Base-by-base conservation (phyloP, 2,797 vertebrate species). In the Falco peregrinus region DNA sequence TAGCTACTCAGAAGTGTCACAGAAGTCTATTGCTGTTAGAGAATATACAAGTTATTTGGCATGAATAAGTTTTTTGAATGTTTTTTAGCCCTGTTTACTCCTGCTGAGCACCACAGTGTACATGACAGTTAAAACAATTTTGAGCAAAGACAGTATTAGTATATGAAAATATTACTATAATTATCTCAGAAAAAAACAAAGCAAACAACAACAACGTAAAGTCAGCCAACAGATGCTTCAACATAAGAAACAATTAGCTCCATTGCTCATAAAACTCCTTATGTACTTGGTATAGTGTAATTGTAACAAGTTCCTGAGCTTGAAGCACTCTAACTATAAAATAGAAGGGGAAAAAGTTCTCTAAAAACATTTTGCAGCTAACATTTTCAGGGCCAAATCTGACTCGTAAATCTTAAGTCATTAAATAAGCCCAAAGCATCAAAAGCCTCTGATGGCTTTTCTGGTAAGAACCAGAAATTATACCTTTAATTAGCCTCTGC, bases 141-240 rank as follows among this genome's bases (percentile, higher is more conserved):
- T 75, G 31, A 48, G 6, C 39, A 61, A 87, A 69, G 35, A 65
- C 43, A 39, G 18, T 53, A 41, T 57, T 21, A 35, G 6, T 65
- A 61, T 35, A 35, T 33, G 5, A 16, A 85, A 90, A 61, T 65
- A 31, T 39, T 43, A 17, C 22, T 47, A 12, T 17, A 37, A 19
- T 65, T 51, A 0, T 60, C 45, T 73, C 35, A 4, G 39, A 45
- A 57, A 15, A 47, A 29, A 6, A 5, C 19, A 5, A 69, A 25
- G 4, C 7, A 63, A 59, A 10, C 4, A 57, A 18, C 5, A 60
- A 35, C 5, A 60, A 35, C 1, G 69, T 56, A 24, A 48, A 25
- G 2, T 0, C 7, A 37, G 13, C 13, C 35, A 70, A 50, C 17
- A 65, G 33, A 26, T 0, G 0, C 8, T 59, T 53, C 47, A 5